A percentile compares a stretch with the other conserved stretches of the same genome.
These are phyloP conservation scores for Macrosiphum euphorbiae DNA, from an alignment of 2,888 invertebrate species.

Conservation along the genomic window DNA sequence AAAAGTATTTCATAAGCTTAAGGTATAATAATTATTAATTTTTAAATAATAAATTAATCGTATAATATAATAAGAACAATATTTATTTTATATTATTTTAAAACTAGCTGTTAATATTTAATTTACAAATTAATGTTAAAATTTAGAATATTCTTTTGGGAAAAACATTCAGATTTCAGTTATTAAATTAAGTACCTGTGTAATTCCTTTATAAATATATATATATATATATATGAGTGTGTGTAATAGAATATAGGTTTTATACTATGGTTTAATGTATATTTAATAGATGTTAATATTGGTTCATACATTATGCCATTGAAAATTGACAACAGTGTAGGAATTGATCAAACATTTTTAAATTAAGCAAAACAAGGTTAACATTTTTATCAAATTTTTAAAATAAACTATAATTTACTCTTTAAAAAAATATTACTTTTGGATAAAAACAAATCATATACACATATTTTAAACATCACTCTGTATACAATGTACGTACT, in stretches of 20 bases:
- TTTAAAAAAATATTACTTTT: neutral
- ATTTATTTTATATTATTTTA: neutral
- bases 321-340: neutral
- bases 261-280: neutral
- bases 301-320: neutral
- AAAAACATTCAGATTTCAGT: neutral
- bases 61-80: neutral
- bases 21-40: constrained; percentile 17
- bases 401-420: neutral
- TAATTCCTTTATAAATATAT: neutral
- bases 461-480: constrained; percentile 4
- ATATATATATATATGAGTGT: neutral
- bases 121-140: neutral
- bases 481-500: constrained; percentile 36
- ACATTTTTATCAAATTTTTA: neutral
- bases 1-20: neutral
- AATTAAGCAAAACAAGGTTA: neutral
- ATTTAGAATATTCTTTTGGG: neutral
- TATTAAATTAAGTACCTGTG: neutral
- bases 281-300: constrained; percentile 15
- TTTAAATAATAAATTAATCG: neutral
- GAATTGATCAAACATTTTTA: neutral
- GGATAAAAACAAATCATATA: neutral
- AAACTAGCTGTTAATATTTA: neutral
- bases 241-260: neutral